Conservation (phyloP, 2,113 vertebrate genomes). For the Oplegnathus fasciatus region DNA sequence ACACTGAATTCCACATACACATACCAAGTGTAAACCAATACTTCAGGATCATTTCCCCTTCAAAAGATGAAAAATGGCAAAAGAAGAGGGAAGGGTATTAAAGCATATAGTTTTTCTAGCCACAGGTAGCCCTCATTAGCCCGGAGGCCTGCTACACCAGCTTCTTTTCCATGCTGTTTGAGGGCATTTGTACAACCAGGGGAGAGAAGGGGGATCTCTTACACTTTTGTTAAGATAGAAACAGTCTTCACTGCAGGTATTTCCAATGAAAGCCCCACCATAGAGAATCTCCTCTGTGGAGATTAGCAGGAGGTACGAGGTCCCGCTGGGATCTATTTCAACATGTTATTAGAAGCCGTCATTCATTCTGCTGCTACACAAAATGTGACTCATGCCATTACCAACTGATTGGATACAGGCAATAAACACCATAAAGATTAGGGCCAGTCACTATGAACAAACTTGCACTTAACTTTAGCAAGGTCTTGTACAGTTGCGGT, state of each 20-base stretch:
- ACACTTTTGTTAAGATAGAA: constrained; percentile 59
- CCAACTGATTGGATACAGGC: constrained; percentile 48
- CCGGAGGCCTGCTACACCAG: constrained; percentile 33
- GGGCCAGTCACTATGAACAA: constrained; percentile 42
- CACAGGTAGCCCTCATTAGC: constrained; percentile 65
- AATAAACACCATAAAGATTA: constrained; percentile 56
- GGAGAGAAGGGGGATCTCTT: constrained; percentile 56
- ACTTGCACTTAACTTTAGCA: constrained; percentile 17
- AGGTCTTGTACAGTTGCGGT: neutral
- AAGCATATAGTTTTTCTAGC: constrained; percentile 66
- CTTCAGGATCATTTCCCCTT: constrained; percentile 52
- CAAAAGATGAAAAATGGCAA: constrained; percentile 65
- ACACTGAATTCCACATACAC: constrained; percentile 19
- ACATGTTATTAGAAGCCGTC: constrained; percentile 64
- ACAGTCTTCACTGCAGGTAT: constrained; percentile 67
- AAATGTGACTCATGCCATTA: constrained; percentile 48
- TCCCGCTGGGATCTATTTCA: constrained; percentile 72
- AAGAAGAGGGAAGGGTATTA: constrained; percentile 43
- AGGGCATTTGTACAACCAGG: constrained; percentile 54
- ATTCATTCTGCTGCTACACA: constrained; percentile 46
- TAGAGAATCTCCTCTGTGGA: constrained; percentile 56
- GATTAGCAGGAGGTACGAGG: constrained; percentile 59
- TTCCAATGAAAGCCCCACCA: constrained; percentile 59
- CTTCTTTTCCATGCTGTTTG: constrained; percentile 50
- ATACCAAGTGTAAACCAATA: constrained; percentile 63